Conservation (phyloP, 2,888 invertebrate species). For the Cetonia aurata region DNA sequence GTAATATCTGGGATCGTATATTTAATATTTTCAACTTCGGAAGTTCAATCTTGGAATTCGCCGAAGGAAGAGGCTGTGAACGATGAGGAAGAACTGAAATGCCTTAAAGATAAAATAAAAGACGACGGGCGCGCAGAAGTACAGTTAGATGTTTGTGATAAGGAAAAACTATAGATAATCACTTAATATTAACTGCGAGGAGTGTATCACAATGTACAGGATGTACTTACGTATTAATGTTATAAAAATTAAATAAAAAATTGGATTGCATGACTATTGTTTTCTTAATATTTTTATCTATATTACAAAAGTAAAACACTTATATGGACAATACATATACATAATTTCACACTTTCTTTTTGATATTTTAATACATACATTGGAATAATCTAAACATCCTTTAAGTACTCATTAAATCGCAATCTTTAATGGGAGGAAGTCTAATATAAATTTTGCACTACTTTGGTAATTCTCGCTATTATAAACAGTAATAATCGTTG, state of each 20-base stretch:
- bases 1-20: conserved; percentile 69
- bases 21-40: conserved; percentile 70
- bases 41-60: conserved; percentile 73
- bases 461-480: background rate
- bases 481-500: too few relatives aligned
- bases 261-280: too few relatives aligned
- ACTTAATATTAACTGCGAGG: too few relatives aligned
- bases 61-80: conserved; percentile 53
- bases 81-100: conserved; percentile 51
- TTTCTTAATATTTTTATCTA: too few relatives aligned
- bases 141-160: background rate
- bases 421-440: background rate
- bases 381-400: too few relatives aligned
- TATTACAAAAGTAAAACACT: too few relatives aligned
- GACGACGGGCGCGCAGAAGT: conserved; percentile 13
- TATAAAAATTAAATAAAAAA: too few relatives aligned
- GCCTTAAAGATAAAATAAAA: conserved; percentile 50
- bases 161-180: conserved; percentile 17
- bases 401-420: background rate
- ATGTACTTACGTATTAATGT: too few relatives aligned
- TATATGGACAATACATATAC: too few relatives aligned
- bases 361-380: too few relatives aligned
- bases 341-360: too few relatives aligned
- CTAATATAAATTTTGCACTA: background rate
- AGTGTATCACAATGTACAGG: too few relatives aligned